Evolutionary conservation across 2,888 invertebrate species (phyloP).

Genomic region (Autographa gamma): DNA sequence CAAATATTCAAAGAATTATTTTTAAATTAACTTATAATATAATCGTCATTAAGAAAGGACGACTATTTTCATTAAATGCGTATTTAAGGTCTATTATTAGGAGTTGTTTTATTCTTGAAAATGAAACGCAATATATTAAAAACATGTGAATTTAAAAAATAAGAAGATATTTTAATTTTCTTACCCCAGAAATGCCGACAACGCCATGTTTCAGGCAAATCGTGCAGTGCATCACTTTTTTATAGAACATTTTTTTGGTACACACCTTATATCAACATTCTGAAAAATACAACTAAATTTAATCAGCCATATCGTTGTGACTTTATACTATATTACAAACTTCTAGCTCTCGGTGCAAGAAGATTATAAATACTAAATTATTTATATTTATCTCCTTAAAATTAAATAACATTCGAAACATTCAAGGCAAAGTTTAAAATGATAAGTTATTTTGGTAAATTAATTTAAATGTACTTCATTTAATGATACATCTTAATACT

Average conservation of each 20-base stretch:
- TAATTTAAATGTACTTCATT: conserved; percentile 1
- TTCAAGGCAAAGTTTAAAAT: conserved; percentile 21
- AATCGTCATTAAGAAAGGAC: not conserved
- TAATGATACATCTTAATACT: conserved; percentile 16
- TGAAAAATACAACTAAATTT: conserved; percentile 63
- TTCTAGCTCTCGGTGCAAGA: conserved; percentile 1
- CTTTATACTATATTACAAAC: not conserved
- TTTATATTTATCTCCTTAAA: conserved; percentile 15
- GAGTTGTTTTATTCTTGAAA: not conserved
- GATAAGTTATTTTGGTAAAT: conserved; percentile 19
- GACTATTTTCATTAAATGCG: not conserved
- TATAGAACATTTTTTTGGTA: conserved; percentile 76
- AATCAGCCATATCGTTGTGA: not conserved
- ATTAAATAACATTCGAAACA: conserved; percentile 31
- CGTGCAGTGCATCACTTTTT: conserved; percentile 81
- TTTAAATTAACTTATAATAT: not conserved
- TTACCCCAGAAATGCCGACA: conserved; percentile 76
- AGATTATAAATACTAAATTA: conserved; percentile 15
- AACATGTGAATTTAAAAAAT: conserved; percentile 19
- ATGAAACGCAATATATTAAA: not conserved
- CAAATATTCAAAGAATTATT: not conserved
- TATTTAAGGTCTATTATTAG: not conserved
- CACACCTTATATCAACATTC: conserved; percentile 75
- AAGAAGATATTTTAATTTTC: conserved; percentile 38
- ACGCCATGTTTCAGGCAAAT: conserved; percentile 78